Conservation (phyloP, 2,888 invertebrate genomes). For the Caenorhabditis parvicauda region DNA sequence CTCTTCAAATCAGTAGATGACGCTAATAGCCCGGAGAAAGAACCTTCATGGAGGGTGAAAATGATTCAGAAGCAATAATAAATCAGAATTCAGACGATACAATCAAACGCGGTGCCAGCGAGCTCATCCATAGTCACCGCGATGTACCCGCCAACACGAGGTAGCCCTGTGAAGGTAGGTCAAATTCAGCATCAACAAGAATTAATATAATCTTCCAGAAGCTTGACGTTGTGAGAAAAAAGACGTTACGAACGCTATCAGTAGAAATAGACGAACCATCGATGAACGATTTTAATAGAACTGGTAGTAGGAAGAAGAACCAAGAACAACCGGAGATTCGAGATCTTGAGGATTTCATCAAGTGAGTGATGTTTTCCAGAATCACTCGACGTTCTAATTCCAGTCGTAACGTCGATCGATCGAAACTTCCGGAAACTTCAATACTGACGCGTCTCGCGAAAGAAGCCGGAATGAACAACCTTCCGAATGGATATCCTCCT, state of each 20-base stretch:
- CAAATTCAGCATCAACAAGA: no score
- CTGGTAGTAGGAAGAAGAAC: slow-evolving; percentile 4
- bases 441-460: slow-evolving; percentile 20
- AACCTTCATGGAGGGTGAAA: neutral
- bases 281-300: slow-evolving; percentile 16
- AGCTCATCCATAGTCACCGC: slow-evolving; percentile 52
- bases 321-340: slow-evolving; percentile 18
- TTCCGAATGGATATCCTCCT: slow-evolving; percentile 30
- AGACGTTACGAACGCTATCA: slow-evolving; percentile 38
- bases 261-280: slow-evolving; percentile 36
- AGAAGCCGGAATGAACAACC: slow-evolving; percentile 13
- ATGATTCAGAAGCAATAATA: slow-evolving; percentile 6
- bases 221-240: slow-evolving; percentile 43
- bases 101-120: slow-evolving; percentile 26
- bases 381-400: slow-evolving; percentile 1
- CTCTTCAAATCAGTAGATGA: slow-evolving; percentile 37
- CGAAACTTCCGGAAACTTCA: slow-evolving; percentile 29
- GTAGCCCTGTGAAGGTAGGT: no score
- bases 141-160: slow-evolving; percentile 53
- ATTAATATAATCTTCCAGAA: no score
- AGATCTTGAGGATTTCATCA: slow-evolving; percentile 31
- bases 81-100: slow-evolving; percentile 13
- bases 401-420: slow-evolving; percentile 29
- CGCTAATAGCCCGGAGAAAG: neutral
- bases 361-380: slow-evolving; percentile 7